Evolutionary conservation across 2,113 vertebrate genomes (phyloP).

Genomic region (Ictalurus punctatus): DNA sequence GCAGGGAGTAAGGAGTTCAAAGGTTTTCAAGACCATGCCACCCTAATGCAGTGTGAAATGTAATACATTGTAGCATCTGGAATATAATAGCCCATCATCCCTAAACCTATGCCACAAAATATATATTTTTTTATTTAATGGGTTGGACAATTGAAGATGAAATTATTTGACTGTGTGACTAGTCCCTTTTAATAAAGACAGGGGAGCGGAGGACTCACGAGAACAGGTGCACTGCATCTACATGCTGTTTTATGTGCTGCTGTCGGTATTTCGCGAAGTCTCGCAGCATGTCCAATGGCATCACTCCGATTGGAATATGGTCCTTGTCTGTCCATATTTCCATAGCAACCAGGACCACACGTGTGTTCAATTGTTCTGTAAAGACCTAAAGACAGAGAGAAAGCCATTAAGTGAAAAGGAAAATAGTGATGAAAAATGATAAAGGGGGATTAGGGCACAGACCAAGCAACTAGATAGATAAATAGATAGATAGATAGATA

Average conservation of each 20-base stretch:
- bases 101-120: not conserved
- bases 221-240: conserved; percentile 91
- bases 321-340: conserved; percentile 96
- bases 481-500: no score
- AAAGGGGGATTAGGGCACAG: not conserved
- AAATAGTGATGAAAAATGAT: conserved; percentile 7
- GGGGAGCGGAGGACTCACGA: conserved; percentile 76
- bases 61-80: not conserved
- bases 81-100: not conserved
- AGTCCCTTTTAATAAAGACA: not conserved
- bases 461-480: not conserved
- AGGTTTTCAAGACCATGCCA: not conserved
- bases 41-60: not conserved
- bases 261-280: conserved; percentile 95
- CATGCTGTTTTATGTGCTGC: conserved; percentile 85
- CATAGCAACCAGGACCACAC: conserved; percentile 92
- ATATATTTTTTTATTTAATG: not conserved
- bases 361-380: conserved; percentile 95
- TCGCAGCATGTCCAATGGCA: conserved; percentile 87
- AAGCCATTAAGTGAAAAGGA: conserved; percentile 31
- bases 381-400: conserved; percentile 79
- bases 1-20: not conserved
- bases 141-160: not conserved
- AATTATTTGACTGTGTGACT: not conserved
- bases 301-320: conserved; percentile 83